Conservation (phyloP, 2,797 vertebrate species). For the Salmo trutta region DNA sequence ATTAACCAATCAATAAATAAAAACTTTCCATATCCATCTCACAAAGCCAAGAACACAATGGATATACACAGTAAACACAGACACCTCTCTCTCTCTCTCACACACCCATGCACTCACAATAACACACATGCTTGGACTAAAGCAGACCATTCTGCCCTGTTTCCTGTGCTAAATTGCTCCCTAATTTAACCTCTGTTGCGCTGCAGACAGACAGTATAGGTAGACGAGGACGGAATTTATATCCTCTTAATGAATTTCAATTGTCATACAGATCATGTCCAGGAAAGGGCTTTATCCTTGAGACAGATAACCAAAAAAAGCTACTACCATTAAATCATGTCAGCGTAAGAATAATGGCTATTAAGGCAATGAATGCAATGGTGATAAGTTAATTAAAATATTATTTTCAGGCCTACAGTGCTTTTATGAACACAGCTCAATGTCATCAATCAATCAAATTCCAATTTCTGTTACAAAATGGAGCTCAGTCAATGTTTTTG, state of each 20-base stretch:
- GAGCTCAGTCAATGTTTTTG: no score
- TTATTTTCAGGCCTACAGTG: no score
- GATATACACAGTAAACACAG: no score
- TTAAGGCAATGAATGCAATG: no score
- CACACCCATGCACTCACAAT: slow-evolving; percentile 47
- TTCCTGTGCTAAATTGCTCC: slow-evolving; percentile 26
- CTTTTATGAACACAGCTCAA: no score
- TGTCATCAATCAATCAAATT: no score
- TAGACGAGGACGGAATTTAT: background rate
- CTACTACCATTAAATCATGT: no score
- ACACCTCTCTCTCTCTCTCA: background rate
- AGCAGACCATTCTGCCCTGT: background rate
- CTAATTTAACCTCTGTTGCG: background rate
- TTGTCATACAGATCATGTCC: background rate
- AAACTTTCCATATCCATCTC: slow-evolving; percentile 26
- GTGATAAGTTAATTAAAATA: no score
- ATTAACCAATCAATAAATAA: background rate
- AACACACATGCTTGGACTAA: no score
- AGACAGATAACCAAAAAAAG: slow-evolving; percentile 4
- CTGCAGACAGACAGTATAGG: background rate
- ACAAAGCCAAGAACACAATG: slow-evolving; percentile 22
- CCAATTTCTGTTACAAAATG: no score
- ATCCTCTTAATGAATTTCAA: background rate
- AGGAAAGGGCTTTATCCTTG: background rate
- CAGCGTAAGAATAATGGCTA: no score